These are phyloP conservation scores for Atherinosoma microstoma DNA, from an alignment of 2,797 vertebrate genomes.

Conservation along the genomic window DNA sequence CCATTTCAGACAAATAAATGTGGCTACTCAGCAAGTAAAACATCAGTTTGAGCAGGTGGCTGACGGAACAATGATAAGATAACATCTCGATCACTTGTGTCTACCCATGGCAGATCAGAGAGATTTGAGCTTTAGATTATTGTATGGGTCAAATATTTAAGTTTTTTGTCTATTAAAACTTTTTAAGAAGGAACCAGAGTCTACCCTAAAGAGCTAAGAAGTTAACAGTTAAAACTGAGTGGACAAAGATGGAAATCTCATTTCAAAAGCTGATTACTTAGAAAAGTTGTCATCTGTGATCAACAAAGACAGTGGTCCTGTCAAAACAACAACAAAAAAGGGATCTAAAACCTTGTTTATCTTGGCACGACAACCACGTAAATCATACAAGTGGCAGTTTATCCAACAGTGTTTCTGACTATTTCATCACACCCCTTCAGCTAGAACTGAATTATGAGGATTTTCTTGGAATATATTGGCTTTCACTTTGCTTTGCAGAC, in stretches of 20 bases:
- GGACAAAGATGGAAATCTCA: neutral
- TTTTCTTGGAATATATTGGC: conserved; percentile 53
- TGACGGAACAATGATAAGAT: too few relatives aligned
- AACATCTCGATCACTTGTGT: too few relatives aligned
- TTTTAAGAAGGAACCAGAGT: too few relatives aligned
- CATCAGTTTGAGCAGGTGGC: too few relatives aligned
- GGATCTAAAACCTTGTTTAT: neutral
- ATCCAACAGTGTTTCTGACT: conserved; percentile 49
- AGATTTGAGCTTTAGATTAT: too few relatives aligned
- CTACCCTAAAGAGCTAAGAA: neutral
- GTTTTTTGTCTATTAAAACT: too few relatives aligned
- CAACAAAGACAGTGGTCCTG: neutral
- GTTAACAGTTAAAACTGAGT: neutral
- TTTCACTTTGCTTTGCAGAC: conserved; percentile 50
- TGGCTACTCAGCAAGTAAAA: too few relatives aligned
- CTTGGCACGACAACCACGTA: conserved; percentile 27
- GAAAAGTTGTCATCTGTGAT: neutral
- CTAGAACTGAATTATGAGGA: conserved; percentile 57
- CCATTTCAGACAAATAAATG: too few relatives aligned
- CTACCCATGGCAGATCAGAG: too few relatives aligned
- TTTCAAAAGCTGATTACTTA: neutral
- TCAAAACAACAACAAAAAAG: conserved; percentile 5
- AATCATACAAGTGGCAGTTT: conserved; percentile 32
- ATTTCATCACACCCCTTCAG: conserved; percentile 64
- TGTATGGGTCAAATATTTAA: too few relatives aligned